phyloP scores from a whole-genome alignment of 2,797 vertebrate species.

The Darevskia mixta region DNA sequence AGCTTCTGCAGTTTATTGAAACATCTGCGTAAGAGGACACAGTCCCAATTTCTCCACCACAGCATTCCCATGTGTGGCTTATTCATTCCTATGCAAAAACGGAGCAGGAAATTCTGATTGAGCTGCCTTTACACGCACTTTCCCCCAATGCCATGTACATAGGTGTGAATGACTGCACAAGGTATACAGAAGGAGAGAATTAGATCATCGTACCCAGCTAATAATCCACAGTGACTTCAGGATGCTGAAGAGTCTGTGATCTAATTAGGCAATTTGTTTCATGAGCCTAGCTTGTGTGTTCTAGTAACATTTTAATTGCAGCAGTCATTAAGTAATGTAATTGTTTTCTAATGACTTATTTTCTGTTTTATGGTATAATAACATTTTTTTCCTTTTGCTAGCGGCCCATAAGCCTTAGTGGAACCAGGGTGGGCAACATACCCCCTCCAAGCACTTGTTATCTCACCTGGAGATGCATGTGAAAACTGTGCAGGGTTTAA shows the following conservation, averaged over 20 bases:
- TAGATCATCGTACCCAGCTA: conserved; percentile 17
- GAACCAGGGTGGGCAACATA: not conserved
- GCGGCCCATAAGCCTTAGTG: not conserved
- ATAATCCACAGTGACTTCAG: conserved; percentile 24
- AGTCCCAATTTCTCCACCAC: conserved; percentile 3
- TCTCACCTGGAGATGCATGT: not conserved
- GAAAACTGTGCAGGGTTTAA: not conserved
- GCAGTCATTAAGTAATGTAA: conserved; percentile 19
- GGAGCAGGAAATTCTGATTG: conserved; percentile 25
- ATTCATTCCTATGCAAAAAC: conserved; percentile 12
- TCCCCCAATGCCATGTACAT: not conserved
- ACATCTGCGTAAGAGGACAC: conserved; percentile 8
- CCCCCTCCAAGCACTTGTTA: not conserved
- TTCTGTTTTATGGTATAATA: conserved; percentile 4
- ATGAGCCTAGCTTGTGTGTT: not conserved
- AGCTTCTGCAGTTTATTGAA: conserved; percentile 19
- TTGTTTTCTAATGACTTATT: conserved; percentile 35
- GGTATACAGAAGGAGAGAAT: conserved; percentile 21
- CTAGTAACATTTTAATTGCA: conserved; percentile 34
- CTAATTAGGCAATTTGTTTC: conserved; percentile 35
- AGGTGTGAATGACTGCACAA: conserved; percentile 31
- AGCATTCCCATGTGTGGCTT: conserved; percentile 16
- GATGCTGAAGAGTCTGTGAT: conserved; percentile 24
- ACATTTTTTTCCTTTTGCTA: not conserved
- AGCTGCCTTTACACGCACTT: not conserved